A percentile compares a stretch with the other conserved stretches of the same genome.
Conservation (phyloP, 2,113 vertebrate genomes). For the Verasper variegatus region DNA sequence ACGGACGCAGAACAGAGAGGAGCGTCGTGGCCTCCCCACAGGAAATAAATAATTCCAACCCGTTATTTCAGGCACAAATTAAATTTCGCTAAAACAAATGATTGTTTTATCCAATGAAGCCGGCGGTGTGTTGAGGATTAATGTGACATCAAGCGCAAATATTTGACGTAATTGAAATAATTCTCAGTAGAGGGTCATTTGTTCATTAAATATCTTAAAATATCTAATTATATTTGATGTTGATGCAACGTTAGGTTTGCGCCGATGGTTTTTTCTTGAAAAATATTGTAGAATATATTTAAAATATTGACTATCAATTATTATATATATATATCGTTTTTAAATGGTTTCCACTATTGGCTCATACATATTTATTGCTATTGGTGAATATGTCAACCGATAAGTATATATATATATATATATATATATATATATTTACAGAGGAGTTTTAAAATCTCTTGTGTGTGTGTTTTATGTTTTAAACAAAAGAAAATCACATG, state of each 20-base stretch:
- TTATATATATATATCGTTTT: too few species aligned
- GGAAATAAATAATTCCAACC: not conserved
- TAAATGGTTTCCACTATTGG: too few species aligned
- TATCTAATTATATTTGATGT: not conserved
- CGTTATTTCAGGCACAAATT: conserved; percentile 1
- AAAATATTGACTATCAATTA: too few species aligned
- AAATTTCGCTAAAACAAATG: not conserved
- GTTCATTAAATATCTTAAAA: not conserved
- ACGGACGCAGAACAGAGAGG: not conserved
- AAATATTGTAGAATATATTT: too few species aligned
- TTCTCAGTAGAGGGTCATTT: not conserved
- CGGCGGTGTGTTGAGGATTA: not conserved
- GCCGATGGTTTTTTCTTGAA: not conserved
- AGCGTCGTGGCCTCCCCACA: not conserved
- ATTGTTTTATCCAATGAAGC: not conserved
- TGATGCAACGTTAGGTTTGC: too few species aligned
- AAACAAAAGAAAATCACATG: too few species aligned
- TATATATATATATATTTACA: too few species aligned
- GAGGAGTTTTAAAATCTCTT: too few species aligned
- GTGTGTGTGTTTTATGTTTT: too few species aligned
- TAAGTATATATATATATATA: too few species aligned
- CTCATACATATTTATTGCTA: too few species aligned
- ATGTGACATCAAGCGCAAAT: not conserved
- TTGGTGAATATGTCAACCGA: too few species aligned
- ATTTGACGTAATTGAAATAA: not conserved